Percentiles rank a stretch among this genome's conserved stretches.
Evolutionary conservation across 2,113 vertebrate species (phyloP).

Genomic region (Vicugna pacos): DNA sequence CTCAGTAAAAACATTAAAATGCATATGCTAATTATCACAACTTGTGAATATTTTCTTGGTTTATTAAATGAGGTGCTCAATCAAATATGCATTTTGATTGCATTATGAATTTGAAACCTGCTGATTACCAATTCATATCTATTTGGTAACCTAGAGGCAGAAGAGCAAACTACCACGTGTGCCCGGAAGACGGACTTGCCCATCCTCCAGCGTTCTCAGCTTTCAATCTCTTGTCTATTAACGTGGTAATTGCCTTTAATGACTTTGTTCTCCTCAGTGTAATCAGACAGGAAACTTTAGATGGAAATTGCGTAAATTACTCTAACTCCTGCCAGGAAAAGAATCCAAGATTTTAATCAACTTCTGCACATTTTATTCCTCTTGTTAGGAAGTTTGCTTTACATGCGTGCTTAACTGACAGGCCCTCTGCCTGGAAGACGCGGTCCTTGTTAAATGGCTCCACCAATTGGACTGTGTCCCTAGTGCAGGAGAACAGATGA

Average conservation of each 20-base stretch:
- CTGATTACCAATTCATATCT: conserved; percentile 76
- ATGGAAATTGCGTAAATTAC: conserved; percentile 71
- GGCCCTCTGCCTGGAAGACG: not conserved
- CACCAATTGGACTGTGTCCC: not conserved
- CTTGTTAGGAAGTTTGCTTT: not conserved
- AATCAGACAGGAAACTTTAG: conserved; percentile 74
- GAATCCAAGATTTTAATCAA: conserved; percentile 64
- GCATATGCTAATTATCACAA: conserved; percentile 36
- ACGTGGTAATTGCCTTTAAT: conserved; percentile 78
- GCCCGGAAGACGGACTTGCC: conserved; percentile 58
- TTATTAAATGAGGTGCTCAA: conserved; percentile 64
- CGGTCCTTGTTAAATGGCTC: rapidly evolving
- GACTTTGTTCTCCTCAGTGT: conserved; percentile 69
- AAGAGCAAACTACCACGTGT: not conserved
- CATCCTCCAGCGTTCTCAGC: not conserved
- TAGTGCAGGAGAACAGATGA: not conserved
- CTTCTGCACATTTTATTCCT: not conserved
- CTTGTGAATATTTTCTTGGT: conserved; percentile 65
- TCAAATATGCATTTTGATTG: conserved; percentile 75
- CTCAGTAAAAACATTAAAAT: conserved; percentile 58
- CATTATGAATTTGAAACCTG: conserved; percentile 71
- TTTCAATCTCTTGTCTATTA: conserved; percentile 76
- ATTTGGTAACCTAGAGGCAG: conserved; percentile 59
- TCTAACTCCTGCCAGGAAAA: conserved; percentile 60
- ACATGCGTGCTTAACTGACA: not conserved